Conservation (phyloP, 2,888 invertebrate genomes). For the Hartigia nigra region DNA sequence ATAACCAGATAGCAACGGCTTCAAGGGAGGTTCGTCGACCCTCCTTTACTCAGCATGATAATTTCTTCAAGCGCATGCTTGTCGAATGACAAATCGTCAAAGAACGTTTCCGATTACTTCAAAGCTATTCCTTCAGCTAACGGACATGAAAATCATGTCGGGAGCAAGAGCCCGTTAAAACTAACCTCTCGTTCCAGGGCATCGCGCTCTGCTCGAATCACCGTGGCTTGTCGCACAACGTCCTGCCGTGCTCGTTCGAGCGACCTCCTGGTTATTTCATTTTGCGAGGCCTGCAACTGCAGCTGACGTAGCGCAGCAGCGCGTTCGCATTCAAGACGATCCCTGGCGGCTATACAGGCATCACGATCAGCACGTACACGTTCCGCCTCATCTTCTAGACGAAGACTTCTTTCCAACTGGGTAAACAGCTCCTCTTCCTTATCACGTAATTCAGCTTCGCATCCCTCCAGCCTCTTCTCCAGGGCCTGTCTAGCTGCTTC, state of each 20-base stretch:
- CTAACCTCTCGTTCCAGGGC: slow-evolving; percentile 70
- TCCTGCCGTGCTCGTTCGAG: slow-evolving; percentile 72
- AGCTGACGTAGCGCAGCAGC: slow-evolving; percentile 64
- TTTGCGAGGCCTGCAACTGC: slow-evolving; percentile 70
- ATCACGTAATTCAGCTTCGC: slow-evolving; percentile 70
- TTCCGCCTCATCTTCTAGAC: slow-evolving; percentile 69
- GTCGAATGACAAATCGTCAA: background rate
- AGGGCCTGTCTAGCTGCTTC: slow-evolving; percentile 68
- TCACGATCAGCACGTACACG: slow-evolving; percentile 53
- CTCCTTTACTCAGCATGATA: background rate
- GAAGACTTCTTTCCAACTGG: slow-evolving; percentile 71
- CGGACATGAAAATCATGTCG: background rate
- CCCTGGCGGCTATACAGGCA: slow-evolving; percentile 50
- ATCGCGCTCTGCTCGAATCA: slow-evolving; percentile 71
- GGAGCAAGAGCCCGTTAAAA: background rate
- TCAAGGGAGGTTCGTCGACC: background rate
- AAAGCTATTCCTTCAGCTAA: background rate
- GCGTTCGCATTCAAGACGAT: slow-evolving; percentile 56
- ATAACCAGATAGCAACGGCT: background rate
- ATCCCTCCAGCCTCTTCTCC: slow-evolving; percentile 69
- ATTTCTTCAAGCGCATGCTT: background rate
- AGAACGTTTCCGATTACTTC: background rate
- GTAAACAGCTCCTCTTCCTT: slow-evolving; percentile 74
- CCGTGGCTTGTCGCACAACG: slow-evolving; percentile 71
- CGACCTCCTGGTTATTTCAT: slow-evolving; percentile 69